Conservation (phyloP, 2,113 vertebrate genomes). For the Sigmodon hispidus region DNA sequence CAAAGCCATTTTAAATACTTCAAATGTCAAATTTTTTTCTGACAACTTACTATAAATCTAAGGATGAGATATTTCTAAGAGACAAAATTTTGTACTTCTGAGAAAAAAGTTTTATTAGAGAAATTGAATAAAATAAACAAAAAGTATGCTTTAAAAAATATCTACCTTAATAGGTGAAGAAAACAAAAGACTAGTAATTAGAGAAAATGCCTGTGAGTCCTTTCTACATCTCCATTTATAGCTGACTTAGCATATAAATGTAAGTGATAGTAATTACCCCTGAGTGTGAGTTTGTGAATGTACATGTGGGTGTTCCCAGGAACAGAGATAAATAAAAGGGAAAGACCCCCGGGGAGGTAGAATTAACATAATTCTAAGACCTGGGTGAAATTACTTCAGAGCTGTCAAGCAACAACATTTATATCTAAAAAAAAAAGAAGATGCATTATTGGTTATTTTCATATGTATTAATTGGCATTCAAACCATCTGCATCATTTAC, state of each 20-base stretch:
- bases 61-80: conserved; percentile 22
- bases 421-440: conserved; percentile 57
- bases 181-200: conserved; percentile 12
- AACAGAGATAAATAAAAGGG: conserved; percentile 47
- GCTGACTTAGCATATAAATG: conserved; percentile 23
- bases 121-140: conserved; percentile 22
- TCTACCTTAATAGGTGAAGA: conserved; percentile 13
- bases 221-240: conserved; percentile 35
- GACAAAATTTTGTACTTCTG: neutral
- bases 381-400: conserved; percentile 51
- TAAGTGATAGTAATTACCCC: conserved; percentile 51
- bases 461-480: conserved; percentile 75
- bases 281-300: neutral
- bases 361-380: conserved; percentile 66
- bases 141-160: conserved; percentile 32
- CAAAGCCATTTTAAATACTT: conserved; percentile 1
- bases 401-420: conserved; percentile 67
- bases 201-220: neutral
- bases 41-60: neutral
- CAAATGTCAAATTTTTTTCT: neutral
- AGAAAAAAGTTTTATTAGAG: neutral
- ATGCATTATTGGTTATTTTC: conserved; percentile 74
- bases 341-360: neutral
- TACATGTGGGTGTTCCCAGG: neutral
- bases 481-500: conserved; percentile 68